These are phyloP conservation scores for Rhodinocichla rosea DNA, from an alignment of 2,113 vertebrate genomes.

Conservation along the genomic window DNA sequence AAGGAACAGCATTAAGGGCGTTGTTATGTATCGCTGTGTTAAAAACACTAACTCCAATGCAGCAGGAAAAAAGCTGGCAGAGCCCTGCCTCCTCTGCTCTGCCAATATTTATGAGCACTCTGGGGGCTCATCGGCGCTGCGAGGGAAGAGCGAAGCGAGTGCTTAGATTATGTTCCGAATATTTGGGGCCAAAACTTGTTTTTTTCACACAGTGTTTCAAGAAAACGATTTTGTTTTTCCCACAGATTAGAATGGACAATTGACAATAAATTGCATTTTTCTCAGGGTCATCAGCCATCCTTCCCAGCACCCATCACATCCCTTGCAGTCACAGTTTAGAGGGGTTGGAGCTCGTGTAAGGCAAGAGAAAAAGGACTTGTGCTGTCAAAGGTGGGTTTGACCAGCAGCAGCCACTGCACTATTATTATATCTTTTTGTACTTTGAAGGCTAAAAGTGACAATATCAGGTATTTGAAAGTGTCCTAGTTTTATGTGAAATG, in stretches of 20 bases:
- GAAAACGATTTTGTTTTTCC: constrained; percentile 59
- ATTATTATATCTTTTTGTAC: background rate
- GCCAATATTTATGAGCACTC: constrained; percentile 39
- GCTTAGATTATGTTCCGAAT: constrained; percentile 19
- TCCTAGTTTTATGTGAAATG: background rate
- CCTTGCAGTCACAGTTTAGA: background rate
- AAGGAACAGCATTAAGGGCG: constrained; percentile 27
- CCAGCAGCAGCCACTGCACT: background rate
- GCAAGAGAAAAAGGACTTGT: background rate
- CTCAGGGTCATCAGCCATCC: constrained; percentile 9
- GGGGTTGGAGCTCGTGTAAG: background rate
- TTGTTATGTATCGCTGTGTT: constrained; percentile 33
- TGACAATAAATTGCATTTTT: constrained; percentile 40
- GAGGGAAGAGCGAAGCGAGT: constrained; percentile 11
- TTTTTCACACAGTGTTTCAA: constrained; percentile 34
- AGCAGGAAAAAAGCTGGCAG: constrained; percentile 50
- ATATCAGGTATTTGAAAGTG: background rate
- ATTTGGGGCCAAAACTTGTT: constrained; percentile 40
- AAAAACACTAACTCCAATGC: constrained; percentile 46
- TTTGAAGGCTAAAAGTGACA: background rate
- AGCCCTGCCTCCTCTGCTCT: constrained; percentile 20
- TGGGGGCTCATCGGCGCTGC: constrained; percentile 22
- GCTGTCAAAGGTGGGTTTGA: background rate
- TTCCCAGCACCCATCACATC: background rate
- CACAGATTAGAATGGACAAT: constrained; percentile 39